These are phyloP conservation scores for Geopemphigus sp. DNA, from an alignment of 1,140 invertebrate genomes.

Conservation along the genomic window DNA sequence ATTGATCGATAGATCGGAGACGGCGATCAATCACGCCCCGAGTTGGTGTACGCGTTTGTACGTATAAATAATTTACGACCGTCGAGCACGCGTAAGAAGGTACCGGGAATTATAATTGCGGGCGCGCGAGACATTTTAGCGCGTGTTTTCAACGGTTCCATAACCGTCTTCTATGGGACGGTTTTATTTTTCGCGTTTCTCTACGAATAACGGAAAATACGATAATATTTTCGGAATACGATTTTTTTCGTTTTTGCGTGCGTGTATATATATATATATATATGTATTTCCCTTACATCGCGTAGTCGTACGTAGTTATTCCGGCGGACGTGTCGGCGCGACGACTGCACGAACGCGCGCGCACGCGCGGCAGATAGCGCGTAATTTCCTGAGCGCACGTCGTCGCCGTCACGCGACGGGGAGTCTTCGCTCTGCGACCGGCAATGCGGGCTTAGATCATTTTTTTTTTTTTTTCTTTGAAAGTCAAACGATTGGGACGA, in stretches of 20 bases:
- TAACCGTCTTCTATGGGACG: no score
- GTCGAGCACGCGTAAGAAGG: no score
- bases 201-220: no score
- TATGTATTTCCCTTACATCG: not conserved
- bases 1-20: slow-evolving; percentile 42
- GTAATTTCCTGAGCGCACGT: slow-evolving; percentile 17
- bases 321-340: not conserved
- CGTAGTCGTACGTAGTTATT: not conserved
- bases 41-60: not conserved
- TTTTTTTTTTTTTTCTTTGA: slow-evolving; percentile 21
- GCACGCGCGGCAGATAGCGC: not conserved
- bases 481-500: no score
- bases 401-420: no score
- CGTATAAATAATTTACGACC: not conserved
- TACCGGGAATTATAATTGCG: not conserved
- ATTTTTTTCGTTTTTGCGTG: no score
- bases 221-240: no score
- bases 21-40: slow-evolving; percentile 39
- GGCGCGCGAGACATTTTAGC: no score
- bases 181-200: no score
- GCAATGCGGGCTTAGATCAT: slow-evolving; percentile 15
- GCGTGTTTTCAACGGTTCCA: no score
- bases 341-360: not conserved
- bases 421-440: slow-evolving; percentile 11
- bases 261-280: not conserved